Conservation (phyloP, 2,113 vertebrate genomes). For the Percopsis transmontana region DNA sequence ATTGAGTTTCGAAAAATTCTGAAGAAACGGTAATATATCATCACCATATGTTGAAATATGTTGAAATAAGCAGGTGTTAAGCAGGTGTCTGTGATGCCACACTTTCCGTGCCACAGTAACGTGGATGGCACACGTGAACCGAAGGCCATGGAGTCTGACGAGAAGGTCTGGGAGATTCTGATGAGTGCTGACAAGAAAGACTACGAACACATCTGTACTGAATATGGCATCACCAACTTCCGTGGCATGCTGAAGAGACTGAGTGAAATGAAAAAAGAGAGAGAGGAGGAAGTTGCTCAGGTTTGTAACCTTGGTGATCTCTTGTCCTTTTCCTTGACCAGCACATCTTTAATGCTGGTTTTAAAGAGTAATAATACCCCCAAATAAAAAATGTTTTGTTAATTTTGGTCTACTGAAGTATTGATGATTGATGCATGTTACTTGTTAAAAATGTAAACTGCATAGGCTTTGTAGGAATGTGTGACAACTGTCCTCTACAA, state of each 20-base stretch:
- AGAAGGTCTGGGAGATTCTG: slow-evolving; percentile 88
- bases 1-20: slow-evolving; percentile 78
- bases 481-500: too few species aligned
- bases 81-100: not conserved
- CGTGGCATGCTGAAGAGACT: slow-evolving; percentile 89
- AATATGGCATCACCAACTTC: slow-evolving; percentile 86
- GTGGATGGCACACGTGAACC: slow-evolving; percentile 47
- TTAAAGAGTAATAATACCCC: not conserved
- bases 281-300: slow-evolving; percentile 77
- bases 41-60: not conserved
- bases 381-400: too few species aligned
- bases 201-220: slow-evolving; percentile 86
- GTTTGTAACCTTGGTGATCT: slow-evolving; percentile 56
- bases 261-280: slow-evolving; percentile 78
- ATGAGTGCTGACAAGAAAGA: slow-evolving; percentile 87
- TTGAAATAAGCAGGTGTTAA: not conserved
- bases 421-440: too few species aligned
- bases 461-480: too few species aligned
- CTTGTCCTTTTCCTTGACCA: too few species aligned
- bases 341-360: not conserved
- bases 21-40: slow-evolving; percentile 79
- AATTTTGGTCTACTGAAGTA: too few species aligned
- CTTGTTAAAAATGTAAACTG: too few species aligned
- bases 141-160: slow-evolving; percentile 68
- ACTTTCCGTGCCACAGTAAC: slow-evolving; percentile 46